phyloP scores from a whole-genome alignment of 2,888 invertebrate species.

The Mylabris sibirica region DNA sequence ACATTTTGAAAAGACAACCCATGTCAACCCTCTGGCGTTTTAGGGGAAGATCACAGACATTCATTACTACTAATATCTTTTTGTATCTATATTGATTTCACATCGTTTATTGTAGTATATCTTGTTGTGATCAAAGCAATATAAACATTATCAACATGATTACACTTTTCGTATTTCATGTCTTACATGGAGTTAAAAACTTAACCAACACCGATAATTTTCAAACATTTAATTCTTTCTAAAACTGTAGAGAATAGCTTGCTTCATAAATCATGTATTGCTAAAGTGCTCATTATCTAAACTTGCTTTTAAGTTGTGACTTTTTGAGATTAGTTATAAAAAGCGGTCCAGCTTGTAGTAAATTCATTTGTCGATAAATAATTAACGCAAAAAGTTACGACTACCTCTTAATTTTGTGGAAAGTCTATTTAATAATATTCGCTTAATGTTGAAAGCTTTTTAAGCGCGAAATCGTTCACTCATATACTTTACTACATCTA shows the following conservation, averaged over 20 bases:
- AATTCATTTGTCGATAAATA: constrained; percentile 7
- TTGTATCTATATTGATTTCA: constrained; percentile 44
- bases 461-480: constrained; percentile 48
- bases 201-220: background rate
- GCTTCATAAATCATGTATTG: background rate
- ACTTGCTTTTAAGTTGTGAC: too few species aligned
- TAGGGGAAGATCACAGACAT: constrained; percentile 38
- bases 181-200: too few species aligned
- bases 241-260: too few species aligned
- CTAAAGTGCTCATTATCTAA: too few species aligned
- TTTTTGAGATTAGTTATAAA: too few species aligned
- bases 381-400: constrained; percentile 31
- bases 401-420: constrained; percentile 37
- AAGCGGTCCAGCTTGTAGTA: background rate
- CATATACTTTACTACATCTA: too few species aligned
- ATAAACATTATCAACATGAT: constrained; percentile 1
- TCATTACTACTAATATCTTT: constrained; percentile 47
- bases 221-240: constrained; percentile 9
- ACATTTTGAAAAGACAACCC: constrained; percentile 38
- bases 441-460: constrained; percentile 48
- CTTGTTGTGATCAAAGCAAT: constrained; percentile 1
- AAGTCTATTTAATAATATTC: constrained; percentile 43
- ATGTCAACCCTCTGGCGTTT: constrained; percentile 32
- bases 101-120: constrained; percentile 3
- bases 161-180: background rate